Evolutionary conservation across 2,797 vertebrate genomes (phyloP).

Genomic region (Neosilurus mollespiculum): DNA sequence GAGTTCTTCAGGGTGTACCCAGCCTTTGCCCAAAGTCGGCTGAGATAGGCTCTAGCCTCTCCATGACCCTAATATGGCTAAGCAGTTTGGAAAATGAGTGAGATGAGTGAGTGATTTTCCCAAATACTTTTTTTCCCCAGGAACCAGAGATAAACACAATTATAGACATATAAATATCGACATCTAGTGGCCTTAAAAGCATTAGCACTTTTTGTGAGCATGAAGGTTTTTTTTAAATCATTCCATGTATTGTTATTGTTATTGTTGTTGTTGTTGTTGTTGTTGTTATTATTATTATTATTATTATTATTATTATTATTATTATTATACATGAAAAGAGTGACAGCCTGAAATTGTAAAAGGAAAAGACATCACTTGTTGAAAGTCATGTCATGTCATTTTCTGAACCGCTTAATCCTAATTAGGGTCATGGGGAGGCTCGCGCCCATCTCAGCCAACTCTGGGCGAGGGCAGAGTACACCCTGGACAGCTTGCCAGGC

Average conservation of each 20-base stretch:
- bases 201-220: not conserved
- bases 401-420: too few species aligned
- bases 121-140: not conserved
- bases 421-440: too few species aligned
- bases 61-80: too few species aligned
- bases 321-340: not conserved
- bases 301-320: not conserved
- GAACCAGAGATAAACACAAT: not conserved
- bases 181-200: constrained; percentile 30
- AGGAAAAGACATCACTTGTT: not conserved
- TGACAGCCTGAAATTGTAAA: not conserved
- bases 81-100: too few species aligned
- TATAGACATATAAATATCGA: not conserved
- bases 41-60: too few species aligned
- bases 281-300: not conserved
- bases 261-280: too few species aligned
- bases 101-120: not conserved
- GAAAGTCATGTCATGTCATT: too few species aligned
- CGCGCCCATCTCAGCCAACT: too few species aligned
- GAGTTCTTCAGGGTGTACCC: too few species aligned
- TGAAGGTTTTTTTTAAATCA: not conserved
- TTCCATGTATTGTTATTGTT: not conserved
- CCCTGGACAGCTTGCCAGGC: too few species aligned
- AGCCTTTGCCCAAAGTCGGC: too few species aligned
- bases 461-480: too few species aligned